These are phyloP conservation scores for Ptychochromis oligacanthus DNA, from an alignment of 2,113 vertebrate species.

Conservation along the genomic window DNA sequence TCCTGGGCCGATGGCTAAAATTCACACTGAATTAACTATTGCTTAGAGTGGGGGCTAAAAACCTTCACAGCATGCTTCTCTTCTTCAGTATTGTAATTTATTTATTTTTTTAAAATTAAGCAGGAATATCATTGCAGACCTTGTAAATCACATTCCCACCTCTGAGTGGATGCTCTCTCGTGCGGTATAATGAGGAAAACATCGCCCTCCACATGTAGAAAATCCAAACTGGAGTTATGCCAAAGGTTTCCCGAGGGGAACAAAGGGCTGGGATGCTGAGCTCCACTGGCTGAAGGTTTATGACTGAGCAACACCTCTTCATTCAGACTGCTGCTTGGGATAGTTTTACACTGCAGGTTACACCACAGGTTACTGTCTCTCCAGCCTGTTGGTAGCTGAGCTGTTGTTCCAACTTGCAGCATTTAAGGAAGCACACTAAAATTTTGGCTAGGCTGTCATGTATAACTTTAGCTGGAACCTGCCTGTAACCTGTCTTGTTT, in stretches of 20 bases:
- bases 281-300: conserved; percentile 10
- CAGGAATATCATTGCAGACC: conserved; percentile 13
- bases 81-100: background rate
- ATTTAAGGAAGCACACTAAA: background rate
- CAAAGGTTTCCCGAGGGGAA: conserved; percentile 13
- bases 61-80: conserved; percentile 12
- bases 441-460: background rate
- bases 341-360: background rate
- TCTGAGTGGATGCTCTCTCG: conserved; percentile 14
- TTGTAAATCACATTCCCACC: conserved; percentile 31
- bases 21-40: conserved; percentile 54
- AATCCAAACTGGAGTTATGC: conserved; percentile 31
- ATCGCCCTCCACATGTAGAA: conserved; percentile 19
- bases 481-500: conserved; percentile 15
- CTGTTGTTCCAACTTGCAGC: conserved; percentile 4
- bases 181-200: conserved; percentile 7
- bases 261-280: conserved; percentile 10
- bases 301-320: conserved; percentile 20
- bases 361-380: background rate
- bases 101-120: background rate
- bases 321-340: conserved; percentile 2
- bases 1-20: conserved; percentile 54
- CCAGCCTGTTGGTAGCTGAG: background rate
- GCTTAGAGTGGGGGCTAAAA: conserved; percentile 24
- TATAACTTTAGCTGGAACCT: background rate